Conservation (phyloP, 2,113 vertebrate species). For the Nansenia antarctica region DNA sequence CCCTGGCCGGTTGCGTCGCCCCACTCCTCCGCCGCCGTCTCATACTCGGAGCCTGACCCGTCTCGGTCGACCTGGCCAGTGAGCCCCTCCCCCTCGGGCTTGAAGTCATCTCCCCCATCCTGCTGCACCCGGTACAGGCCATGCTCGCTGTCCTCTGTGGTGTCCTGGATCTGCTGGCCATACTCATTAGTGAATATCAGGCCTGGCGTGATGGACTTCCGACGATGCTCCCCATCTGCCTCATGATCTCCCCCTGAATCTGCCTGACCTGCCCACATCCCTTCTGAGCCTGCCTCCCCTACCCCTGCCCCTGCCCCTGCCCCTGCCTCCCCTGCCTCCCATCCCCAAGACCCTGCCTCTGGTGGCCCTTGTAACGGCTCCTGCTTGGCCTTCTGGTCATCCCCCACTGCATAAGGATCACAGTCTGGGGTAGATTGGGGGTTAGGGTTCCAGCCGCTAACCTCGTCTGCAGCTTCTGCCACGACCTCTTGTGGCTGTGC, state of each 20-base stretch:
- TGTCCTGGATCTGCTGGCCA: conserved; percentile 34
- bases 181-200: conserved; percentile 72
- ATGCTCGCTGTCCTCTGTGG: conserved; percentile 31
- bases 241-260: conserved; percentile 7
- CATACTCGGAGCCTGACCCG: conserved; percentile 71
- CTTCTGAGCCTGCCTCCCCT: conserved; percentile 18
- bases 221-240: conserved; percentile 28
- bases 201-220: conserved; percentile 68
- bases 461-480: conserved; percentile 60
- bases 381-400: conserved; percentile 31
- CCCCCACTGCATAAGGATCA: conserved; percentile 34
- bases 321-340: conserved; percentile 18
- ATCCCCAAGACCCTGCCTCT: conserved; percentile 23
- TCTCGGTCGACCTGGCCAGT: conserved; percentile 56
- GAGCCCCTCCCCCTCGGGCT: conserved; percentile 19
- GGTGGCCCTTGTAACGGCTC: conserved; percentile 18
- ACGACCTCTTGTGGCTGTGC: conserved; percentile 43
- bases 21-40: conserved; percentile 73
- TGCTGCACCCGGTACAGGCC: conserved; percentile 2
- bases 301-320: conserved; percentile 17
- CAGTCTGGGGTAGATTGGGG: conserved; percentile 54
- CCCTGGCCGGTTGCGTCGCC: conserved; percentile 53
- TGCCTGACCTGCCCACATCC: conserved; percentile 1
- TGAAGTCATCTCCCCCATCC: conserved; percentile 22
- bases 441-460: conserved; percentile 70